Evolutionary conservation across 2,113 vertebrate genomes (phyloP).

Genomic region (Notothenia coriiceps): DNA sequence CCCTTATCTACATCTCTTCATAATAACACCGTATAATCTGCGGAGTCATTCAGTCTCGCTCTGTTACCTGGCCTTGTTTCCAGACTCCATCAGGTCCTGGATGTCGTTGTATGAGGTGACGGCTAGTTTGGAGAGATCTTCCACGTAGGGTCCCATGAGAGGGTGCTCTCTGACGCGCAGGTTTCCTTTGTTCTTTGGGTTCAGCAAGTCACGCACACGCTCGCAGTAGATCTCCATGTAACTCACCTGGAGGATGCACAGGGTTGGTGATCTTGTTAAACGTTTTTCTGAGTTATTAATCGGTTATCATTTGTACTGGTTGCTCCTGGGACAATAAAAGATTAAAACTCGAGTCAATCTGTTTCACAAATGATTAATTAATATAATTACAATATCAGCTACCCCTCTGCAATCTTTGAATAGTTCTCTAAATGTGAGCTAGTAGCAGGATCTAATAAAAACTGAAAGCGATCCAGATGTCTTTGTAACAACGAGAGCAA

Average conservation of each 20-base stretch:
- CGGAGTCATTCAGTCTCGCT: not conserved
- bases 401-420: not conserved
- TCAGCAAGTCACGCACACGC: slow-evolving; percentile 95
- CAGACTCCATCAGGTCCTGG: slow-evolving; percentile 98
- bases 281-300: not conserved
- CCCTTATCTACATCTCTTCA: not conserved
- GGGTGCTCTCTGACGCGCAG: slow-evolving; percentile 96
- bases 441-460: too few species aligned
- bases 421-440: too few species aligned
- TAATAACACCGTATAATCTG: not conserved
- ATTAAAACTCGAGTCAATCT: not conserved
- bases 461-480: too few species aligned
- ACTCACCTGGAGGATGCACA: slow-evolving; percentile 87
- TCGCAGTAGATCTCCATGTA: slow-evolving; percentile 99
- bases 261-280: not conserved
- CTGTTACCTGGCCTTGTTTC: slow-evolving; percentile 96
- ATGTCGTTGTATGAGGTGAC: slow-evolving; percentile 98
- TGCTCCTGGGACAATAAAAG: not conserved
- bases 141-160: slow-evolving; percentile 95
- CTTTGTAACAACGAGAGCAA: too few species aligned
- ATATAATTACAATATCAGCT: not conserved
- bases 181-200: slow-evolving; percentile 98
- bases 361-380: not conserved
- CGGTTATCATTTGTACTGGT: not conserved
- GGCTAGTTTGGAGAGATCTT: slow-evolving; percentile 96